phyloP scores from a whole-genome alignment of 2,113 vertebrate species.

The Romanogobio albipinnatus region DNA sequence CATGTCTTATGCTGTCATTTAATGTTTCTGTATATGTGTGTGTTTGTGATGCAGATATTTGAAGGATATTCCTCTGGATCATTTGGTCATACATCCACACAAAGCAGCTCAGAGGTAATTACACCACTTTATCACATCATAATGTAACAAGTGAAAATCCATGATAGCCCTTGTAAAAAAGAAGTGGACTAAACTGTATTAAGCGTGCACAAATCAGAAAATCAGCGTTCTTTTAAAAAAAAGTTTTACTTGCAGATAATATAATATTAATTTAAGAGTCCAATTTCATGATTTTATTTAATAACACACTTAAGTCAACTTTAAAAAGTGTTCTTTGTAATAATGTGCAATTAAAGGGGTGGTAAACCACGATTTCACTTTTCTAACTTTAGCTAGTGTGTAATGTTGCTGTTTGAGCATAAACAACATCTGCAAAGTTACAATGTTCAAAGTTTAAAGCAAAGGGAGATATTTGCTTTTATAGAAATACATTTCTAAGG shows the following conservation, averaged over 20 bases:
- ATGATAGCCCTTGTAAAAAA: background rate
- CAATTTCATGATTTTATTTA: background rate
- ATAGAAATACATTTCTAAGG: too few species aligned
- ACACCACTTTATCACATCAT: background rate
- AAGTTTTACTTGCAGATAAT: background rate
- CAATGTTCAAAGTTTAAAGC: too few species aligned
- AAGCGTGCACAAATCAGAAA: background rate
- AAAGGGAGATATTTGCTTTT: too few species aligned
- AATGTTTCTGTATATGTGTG: constrained; percentile 7
- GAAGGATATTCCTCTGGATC: constrained; percentile 71
- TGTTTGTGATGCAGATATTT: constrained; percentile 73
- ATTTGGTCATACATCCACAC: constrained; percentile 64
- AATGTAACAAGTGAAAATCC: background rate
- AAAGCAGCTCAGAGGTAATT: constrained; percentile 73
- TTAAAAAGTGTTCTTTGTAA: background rate
- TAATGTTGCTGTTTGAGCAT: too few species aligned
- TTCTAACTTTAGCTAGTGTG: too few species aligned
- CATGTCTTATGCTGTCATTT: background rate
- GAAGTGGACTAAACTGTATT: background rate
- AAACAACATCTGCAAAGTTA: too few species aligned
- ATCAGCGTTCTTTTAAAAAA: too few species aligned
- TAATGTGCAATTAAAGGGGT: too few species aligned
- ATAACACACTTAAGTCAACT: background rate
- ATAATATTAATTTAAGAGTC: background rate
- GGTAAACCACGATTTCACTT: too few species aligned